Percentiles rank a stretch among this genome's conserved stretches.
Conservation (phyloP, 2,113 vertebrate species). For the Micronycteris hirsuta region DNA sequence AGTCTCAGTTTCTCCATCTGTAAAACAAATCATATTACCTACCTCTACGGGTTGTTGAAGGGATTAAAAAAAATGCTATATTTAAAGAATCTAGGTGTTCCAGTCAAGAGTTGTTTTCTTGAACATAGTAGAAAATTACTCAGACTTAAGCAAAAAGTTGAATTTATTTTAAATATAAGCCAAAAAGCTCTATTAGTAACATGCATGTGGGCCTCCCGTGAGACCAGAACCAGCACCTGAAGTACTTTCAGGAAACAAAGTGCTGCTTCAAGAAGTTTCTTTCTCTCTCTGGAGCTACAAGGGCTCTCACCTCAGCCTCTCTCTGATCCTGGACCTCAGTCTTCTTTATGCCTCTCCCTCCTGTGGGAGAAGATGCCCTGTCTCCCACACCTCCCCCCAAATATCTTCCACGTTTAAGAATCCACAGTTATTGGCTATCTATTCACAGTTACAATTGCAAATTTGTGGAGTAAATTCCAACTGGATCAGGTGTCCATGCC, state of each 20-base stretch:
- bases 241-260: neutral
- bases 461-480: neutral
- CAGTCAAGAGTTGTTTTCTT: neutral
- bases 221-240: neutral
- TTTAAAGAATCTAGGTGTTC: neutral
- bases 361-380: neutral
- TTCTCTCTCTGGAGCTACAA: neutral
- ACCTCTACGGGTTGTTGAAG: neutral
- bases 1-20: neutral
- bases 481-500: neutral
- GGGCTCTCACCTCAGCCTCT: neutral
- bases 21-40: neutral
- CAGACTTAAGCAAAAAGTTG: neutral
- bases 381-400: neutral
- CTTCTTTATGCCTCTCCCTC: neutral
- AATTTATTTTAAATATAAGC: neutral
- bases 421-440: neutral
- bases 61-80: neutral
- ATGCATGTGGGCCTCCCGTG: neutral
- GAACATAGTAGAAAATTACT: neutral
- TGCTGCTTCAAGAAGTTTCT: neutral
- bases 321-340: neutral
- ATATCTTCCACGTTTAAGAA: neutral
- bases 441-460: neutral
- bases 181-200: neutral